phyloP scores from a whole-genome alignment of 1,140 invertebrate species.

The Lepidurus arcticus region DNA sequence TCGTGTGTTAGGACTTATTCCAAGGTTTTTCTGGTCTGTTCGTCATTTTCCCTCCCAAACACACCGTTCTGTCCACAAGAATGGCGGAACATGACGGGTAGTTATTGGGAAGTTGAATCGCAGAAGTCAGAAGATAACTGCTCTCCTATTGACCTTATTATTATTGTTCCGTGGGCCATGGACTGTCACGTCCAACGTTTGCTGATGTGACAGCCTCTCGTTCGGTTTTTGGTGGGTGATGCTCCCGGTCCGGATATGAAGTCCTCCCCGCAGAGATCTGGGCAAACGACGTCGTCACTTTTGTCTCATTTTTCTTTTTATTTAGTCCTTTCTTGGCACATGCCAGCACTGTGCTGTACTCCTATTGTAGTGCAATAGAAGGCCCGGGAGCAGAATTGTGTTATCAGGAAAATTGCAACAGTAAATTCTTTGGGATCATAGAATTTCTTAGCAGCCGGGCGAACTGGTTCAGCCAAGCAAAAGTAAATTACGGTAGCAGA shows the following conservation, averaged over 20 bases:
- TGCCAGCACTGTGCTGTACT: not conserved
- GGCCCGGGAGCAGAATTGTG: not conserved
- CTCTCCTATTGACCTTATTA: constrained; percentile 19
- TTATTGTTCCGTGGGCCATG: not conserved
- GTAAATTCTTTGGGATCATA: not conserved
- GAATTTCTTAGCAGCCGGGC: not conserved
- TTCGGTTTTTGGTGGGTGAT: not conserved
- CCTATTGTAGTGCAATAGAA: not conserved
- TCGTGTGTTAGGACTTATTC: no score
- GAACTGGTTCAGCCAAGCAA: not conserved
- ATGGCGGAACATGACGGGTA: not conserved
- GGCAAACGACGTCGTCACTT: not conserved
- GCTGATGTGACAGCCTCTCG: constrained; percentile 13
- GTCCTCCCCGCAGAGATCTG: not conserved
- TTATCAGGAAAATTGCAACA: constrained; percentile 15
- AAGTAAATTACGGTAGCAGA: not conserved
- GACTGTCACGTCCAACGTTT: constrained; percentile 18
- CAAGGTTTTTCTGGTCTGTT: no score
- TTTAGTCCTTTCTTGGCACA: constrained; percentile 4
- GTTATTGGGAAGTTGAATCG: not conserved
- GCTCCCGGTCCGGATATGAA: not conserved
- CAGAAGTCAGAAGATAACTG: not conserved
- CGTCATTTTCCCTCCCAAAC: no score
- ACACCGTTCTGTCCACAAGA: not conserved
- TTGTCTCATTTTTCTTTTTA: not conserved